These are phyloP conservation scores for Acanthoscelides obtectus DNA, from an alignment of 2,888 invertebrate genomes.

Conservation along the genomic window DNA sequence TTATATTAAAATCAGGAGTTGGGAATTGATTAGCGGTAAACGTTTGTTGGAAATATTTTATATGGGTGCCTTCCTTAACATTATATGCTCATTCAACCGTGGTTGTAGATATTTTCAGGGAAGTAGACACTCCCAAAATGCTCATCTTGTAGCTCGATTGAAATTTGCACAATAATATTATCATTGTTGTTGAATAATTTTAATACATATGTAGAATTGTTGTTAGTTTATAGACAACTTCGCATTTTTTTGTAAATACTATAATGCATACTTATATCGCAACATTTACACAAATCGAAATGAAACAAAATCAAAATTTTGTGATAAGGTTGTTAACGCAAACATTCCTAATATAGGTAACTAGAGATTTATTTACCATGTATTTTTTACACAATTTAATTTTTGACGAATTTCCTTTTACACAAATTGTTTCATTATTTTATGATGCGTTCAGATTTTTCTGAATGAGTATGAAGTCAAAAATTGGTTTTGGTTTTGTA, in stretches of 20 bases:
- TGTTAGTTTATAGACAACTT: not conserved
- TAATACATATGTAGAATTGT: not conserved
- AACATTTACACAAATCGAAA: not conserved
- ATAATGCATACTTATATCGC: not conserved
- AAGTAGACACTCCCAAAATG: not conserved
- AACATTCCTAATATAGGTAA: not conserved
- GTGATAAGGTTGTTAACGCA: not conserved
- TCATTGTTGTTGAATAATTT: not conserved
- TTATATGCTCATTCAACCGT: not conserved
- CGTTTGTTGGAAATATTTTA: not conserved
- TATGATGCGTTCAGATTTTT: too few species aligned
- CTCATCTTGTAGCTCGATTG: not conserved
- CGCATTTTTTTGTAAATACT: not conserved
- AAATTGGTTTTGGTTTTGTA: not conserved
- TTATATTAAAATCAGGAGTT: too few species aligned
- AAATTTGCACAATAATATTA: not conserved
- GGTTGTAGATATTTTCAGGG: not conserved
- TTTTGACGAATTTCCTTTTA: not conserved
- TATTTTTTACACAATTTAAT: not conserved
- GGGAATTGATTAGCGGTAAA: not conserved
- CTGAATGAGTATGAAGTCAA: not conserved
- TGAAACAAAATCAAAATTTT: not conserved
- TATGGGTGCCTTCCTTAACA: not conserved
- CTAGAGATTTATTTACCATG: not conserved
- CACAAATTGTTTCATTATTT: too few species aligned